Evolutionary conservation across 92 coral and sea anemone species (phyloP).

Genomic region (Anthopleura xanthogrammica): DNA sequence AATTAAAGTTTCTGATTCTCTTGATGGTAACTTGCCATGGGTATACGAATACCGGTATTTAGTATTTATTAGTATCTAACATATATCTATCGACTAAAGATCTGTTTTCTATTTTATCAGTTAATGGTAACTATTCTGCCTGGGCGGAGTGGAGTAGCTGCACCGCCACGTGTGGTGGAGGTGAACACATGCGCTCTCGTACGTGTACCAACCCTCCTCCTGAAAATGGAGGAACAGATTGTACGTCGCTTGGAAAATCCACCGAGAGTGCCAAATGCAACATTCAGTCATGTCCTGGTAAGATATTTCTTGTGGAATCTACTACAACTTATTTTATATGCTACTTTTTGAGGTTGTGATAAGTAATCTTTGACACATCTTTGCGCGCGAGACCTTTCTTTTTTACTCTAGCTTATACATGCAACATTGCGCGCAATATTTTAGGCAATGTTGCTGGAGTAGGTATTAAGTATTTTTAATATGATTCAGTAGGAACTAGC

Average conservation of each 20-base stretch:
- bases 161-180: slow-evolving; percentile 90
- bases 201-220: slow-evolving; percentile 86
- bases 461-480: no score
- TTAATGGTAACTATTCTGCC: slow-evolving; percentile 79
- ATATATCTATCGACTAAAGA: background rate
- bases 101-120: slow-evolving; percentile 28
- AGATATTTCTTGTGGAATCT: background rate
- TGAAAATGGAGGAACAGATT: slow-evolving; percentile 87
- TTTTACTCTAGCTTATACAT: no score
- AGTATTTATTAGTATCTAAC: background rate
- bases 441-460: no score
- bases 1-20: no score
- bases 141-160: slow-evolving; percentile 95
- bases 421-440: no score
- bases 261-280: slow-evolving; percentile 67
- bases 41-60: no score
- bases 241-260: slow-evolving; percentile 74
- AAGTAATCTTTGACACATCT: no score
- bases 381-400: no score
- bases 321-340: background rate
- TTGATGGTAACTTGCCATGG: no score
- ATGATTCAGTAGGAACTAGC: no score
- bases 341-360: no score
- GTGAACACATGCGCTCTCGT: slow-evolving; percentile 79
- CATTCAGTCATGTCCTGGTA: slow-evolving; percentile 91